Percentiles rank a stretch among this genome's conserved stretches.
Evolutionary conservation across 2,888 invertebrate genomes (phyloP).

Genomic region (Eilema depressum): DNA sequence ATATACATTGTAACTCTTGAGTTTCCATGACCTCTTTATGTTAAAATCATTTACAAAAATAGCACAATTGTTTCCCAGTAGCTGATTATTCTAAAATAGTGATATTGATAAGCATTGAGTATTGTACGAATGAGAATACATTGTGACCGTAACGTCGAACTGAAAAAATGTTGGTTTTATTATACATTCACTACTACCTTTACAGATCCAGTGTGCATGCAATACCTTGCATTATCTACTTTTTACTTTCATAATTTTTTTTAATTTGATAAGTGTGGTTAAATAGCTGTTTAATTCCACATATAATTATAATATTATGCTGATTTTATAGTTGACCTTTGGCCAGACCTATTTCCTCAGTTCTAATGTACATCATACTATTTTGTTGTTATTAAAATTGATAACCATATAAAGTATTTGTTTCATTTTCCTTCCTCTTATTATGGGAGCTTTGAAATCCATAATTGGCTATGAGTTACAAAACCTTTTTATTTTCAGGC

Average conservation of each 20-base stretch:
- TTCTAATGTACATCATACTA: background rate
- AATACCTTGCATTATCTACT: background rate
- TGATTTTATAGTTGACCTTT: conserved; percentile 2
- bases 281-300: background rate
- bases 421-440: conserved; percentile 63
- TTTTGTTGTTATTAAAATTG: conserved; percentile 32
- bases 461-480: conserved; percentile 42
- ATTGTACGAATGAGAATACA: background rate
- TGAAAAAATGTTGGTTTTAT: background rate
- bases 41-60: background rate
- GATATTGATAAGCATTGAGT: background rate
- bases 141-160: background rate
- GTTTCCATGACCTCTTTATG: too few relatives aligned
- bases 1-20: too few relatives aligned
- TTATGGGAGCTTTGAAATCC: conserved; percentile 10
- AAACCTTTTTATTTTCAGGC: conserved; percentile 69
- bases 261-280: background rate
- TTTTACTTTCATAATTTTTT: background rate
- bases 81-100: background rate
- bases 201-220: background rate
- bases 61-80: background rate
- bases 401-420: conserved; percentile 31
- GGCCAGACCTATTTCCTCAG: conserved; percentile 12
- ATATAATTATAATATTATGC: background rate
- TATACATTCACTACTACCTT: background rate